These are phyloP conservation scores for Chiloscyllium punctatum DNA, from an alignment of 2,797 vertebrate species.

Conservation along the genomic window DNA sequence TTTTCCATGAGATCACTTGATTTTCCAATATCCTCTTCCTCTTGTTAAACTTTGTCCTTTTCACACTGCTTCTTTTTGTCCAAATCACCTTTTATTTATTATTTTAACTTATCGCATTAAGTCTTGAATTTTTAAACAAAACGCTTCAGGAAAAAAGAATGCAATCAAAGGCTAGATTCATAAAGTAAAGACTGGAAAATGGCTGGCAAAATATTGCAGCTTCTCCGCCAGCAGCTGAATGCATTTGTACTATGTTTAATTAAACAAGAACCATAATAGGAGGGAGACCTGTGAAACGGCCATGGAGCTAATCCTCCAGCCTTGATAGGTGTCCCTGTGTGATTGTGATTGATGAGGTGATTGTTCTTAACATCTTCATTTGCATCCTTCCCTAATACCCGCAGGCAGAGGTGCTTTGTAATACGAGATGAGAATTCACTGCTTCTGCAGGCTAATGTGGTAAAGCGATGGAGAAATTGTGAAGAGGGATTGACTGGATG, in stretches of 20 bases:
- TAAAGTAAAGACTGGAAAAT: constrained; percentile 31
- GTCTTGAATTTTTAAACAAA: background rate
- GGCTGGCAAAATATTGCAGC: constrained; percentile 38
- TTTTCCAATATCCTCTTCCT: background rate
- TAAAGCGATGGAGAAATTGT: constrained; percentile 45
- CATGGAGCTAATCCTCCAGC: constrained; percentile 58
- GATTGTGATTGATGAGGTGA: constrained; percentile 69
- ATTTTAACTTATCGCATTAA: background rate
- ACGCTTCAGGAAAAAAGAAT: background rate
- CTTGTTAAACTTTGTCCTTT: background rate
- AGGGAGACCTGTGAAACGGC: constrained; percentile 51
- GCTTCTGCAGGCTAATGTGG: constrained; percentile 46
- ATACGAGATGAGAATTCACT: constrained; percentile 49
- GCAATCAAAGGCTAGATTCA: background rate
- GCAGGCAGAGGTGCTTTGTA: constrained; percentile 48
- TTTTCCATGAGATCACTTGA: background rate
- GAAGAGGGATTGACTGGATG: constrained; percentile 42
- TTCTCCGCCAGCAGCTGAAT: constrained; percentile 50
- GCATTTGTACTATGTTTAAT: constrained; percentile 67
- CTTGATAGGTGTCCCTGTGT: constrained; percentile 53
- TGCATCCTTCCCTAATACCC: constrained; percentile 50
- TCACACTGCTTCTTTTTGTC: background rate
- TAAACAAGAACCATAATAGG: constrained; percentile 56
- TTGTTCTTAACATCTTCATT: constrained; percentile 66
- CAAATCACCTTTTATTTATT: background rate